Base-by-base conservation (phyloP, 2,888 invertebrate genomes). In the Epirrhoe tristata region DNA sequence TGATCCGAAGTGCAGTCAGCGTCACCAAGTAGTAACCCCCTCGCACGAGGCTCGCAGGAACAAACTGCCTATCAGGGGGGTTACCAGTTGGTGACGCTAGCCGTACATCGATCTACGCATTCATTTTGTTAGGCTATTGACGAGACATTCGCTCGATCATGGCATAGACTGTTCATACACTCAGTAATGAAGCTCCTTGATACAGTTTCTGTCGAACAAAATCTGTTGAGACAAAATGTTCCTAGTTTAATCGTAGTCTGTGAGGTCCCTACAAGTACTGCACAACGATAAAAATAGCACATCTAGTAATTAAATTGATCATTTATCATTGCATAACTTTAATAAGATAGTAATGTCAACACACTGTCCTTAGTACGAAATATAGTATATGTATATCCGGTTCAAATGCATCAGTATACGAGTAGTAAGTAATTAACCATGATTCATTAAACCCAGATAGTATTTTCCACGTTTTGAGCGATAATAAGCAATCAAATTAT, bases 391-490 rank as follows among this genome's bases (percentile, higher is more conserved):
- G 10, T 43, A 63, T 57, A 58, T 63, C 63, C 63, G 63, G 52
- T 63, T 57, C 52, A 24, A 53, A 32, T 53, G 6, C 24, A 31
- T 51, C n/a, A 17, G 36, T n/a, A n/a, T n/a, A n/a, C n/a, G 6
- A 48, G 16, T 6, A 4, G 43, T 46, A 46, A 46, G n/a, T 46
- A 16, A 48, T 48, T 50, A 55, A 17, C 8, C n/a, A 53, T 59
- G 59, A 59, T 16, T 43, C 46, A 60, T 43, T 46, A 24, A 52
- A 43, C 8, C 31, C 16, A 14, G 59, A 60, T 53, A 43, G 53
- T 46, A 31, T 34, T 60, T 60, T 54, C 46, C 53, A 53, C 53
- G 53, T 60, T 54, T 58, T 48, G 5, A 32, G 32, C 48, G 57
- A 58, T 58, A 48, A 46, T 48, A 2, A 14, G 6, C 14, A 46